Evolutionary conservation across 2,113 vertebrate species (phyloP).

Genomic region (Myrmecophaga tridactyla): DNA sequence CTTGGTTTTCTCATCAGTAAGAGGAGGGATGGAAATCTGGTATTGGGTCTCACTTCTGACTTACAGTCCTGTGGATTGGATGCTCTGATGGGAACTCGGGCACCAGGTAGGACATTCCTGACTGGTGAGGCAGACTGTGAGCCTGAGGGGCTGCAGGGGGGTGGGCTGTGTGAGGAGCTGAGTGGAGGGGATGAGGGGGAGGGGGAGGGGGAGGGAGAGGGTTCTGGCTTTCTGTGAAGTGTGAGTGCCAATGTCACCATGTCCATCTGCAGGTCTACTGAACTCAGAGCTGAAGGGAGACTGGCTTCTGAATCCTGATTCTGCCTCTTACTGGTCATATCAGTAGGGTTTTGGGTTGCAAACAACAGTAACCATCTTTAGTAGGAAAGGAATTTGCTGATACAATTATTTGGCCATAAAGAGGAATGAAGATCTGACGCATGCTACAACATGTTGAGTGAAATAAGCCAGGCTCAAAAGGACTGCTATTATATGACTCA

Average conservation of each 20-base stretch:
- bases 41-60: background rate
- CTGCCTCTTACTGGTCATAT: background rate
- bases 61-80: fast-evolving
- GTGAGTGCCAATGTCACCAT: fast-evolving
- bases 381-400: too few relatives aligned
- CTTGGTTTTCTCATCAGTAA: background rate
- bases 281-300: background rate
- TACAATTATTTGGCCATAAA: too few relatives aligned
- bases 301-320: background rate
- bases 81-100: background rate
- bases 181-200: too few relatives aligned
- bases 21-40: background rate
- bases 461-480: too few relatives aligned
- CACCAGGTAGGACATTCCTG: fast-evolving
- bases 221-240: too few relatives aligned
- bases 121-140: fast-evolving
- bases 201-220: fast-evolving
- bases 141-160: fast-evolving
- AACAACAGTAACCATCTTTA: background rate
- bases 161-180: too few relatives aligned
- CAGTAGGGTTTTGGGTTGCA: background rate
- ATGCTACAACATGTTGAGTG: too few relatives aligned
- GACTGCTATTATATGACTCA: too few relatives aligned
- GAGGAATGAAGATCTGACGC: too few relatives aligned
- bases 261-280: background rate